Conservation (phyloP, 2,888 invertebrate genomes). For the Pseudanteris insignis region DNA sequence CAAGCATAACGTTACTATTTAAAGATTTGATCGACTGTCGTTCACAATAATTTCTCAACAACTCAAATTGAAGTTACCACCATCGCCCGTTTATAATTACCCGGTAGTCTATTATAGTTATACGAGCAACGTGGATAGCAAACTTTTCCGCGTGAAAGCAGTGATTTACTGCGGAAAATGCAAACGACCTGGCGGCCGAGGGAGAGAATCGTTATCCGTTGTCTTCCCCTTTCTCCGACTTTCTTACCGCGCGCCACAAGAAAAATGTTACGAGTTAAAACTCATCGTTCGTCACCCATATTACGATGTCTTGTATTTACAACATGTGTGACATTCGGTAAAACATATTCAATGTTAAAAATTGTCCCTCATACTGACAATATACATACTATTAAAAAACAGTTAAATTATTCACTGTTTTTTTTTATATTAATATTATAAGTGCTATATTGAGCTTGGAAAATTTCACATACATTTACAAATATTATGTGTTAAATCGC, state of each 20-base stretch:
- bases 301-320: constrained; percentile 20
- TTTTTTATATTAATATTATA: no score
- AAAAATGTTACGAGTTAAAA: constrained; percentile 33
- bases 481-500: no score
- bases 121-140: constrained; percentile 34
- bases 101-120: constrained; percentile 41
- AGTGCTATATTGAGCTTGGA: no score
- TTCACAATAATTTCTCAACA: constrained; percentile 28
- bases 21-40: constrained; percentile 24
- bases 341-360: constrained; percentile 15
- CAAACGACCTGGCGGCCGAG: constrained; percentile 33
- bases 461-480: no score
- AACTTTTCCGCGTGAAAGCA: constrained; percentile 39
- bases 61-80: constrained; percentile 34
- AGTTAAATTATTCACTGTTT: no score
- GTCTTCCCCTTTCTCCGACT: constrained; percentile 33
- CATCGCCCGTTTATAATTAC: constrained; percentile 40
- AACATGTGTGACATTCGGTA: constrained; percentile 21
- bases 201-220: constrained; percentile 42
- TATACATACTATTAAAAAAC: background rate
- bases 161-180: constrained; percentile 44
- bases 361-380: background rate
- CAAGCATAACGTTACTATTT: constrained; percentile 11
- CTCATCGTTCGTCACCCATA: constrained; percentile 13
- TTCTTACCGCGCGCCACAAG: constrained; percentile 26